Conservation (phyloP, 2,113 vertebrate species). For the Rhabdomys dilectus region DNA sequence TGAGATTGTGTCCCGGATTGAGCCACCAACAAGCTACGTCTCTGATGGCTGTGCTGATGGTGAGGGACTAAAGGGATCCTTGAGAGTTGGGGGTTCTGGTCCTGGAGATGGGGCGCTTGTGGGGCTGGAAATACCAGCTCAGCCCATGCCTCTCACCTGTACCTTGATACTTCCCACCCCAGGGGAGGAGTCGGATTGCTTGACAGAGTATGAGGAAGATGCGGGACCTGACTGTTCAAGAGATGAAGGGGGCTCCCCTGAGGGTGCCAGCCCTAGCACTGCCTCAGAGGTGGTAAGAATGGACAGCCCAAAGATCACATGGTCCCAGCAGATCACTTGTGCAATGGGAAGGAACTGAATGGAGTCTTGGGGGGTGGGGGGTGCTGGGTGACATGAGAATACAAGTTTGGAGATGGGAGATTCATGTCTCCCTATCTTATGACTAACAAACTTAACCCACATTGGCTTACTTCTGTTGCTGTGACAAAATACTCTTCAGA, state of each 20-base stretch:
- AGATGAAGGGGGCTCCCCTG: constrained; percentile 88
- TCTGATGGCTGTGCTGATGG: constrained; percentile 83
- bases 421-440: neutral
- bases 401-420: neutral
- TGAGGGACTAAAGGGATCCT: neutral
- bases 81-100: neutral
- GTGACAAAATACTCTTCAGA: neutral
- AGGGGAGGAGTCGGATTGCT: constrained; percentile 94
- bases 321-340: too few relatives aligned
- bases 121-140: rapidly evolving
- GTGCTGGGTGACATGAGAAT: neutral
- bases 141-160: rapidly evolving
- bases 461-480: neutral
- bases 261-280: constrained; percentile 86
- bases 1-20: constrained; percentile 96
- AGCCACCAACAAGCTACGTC: constrained; percentile 91
- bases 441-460: neutral
- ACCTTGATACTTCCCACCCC: neutral
- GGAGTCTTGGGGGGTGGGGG: neutral
- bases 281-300: constrained; percentile 88
- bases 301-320: rapidly evolving
- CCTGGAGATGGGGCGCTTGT: rapidly evolving
- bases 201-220: constrained; percentile 95
- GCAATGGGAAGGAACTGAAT: neutral
- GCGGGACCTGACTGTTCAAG: constrained; percentile 90